phyloP scores from a whole-genome alignment of 2,888 invertebrate species.

The Sepioteuthis lessoniana region DNA sequence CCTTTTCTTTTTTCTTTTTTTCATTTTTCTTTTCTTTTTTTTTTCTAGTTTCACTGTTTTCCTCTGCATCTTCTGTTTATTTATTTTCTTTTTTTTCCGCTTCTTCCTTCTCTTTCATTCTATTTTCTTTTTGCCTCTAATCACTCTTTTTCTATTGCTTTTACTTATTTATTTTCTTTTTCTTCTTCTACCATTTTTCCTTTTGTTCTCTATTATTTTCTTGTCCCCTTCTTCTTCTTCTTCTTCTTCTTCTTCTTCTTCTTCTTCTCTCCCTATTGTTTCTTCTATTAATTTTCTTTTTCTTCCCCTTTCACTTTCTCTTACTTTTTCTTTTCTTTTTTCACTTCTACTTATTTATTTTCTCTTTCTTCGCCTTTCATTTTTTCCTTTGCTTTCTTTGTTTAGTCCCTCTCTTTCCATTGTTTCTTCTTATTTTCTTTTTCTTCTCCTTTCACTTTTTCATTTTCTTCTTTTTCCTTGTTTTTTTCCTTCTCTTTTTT shows the following conservation, averaged over 20 bases:
- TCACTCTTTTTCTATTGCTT: neutral
- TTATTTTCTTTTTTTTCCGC: neutral
- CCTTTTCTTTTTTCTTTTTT: neutral
- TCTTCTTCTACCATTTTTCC: too few species aligned
- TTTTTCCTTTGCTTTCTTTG: too few species aligned
- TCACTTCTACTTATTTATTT: too few species aligned
- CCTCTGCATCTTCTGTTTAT: neutral
- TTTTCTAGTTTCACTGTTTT: neutral
- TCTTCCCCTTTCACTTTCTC: too few species aligned
- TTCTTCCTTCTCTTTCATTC: neutral
- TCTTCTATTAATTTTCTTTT: neutral
- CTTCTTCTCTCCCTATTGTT: too few species aligned
- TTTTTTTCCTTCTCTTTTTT: too few species aligned
- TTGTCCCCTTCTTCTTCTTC: neutral
- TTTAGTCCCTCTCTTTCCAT: too few species aligned
- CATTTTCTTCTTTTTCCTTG: too few species aligned
- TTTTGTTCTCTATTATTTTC: neutral
- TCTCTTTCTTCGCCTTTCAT: neutral
- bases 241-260: too few species aligned
- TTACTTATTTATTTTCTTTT: neutral
- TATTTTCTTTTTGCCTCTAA: neutral
- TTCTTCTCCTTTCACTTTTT: neutral
- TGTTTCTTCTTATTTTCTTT: neutral
- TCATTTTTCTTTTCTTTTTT: neutral
- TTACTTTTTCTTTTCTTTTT: too few species aligned